Base-by-base conservation (phyloP, 2,797 vertebrate genomes). In the Enteromius anoplus region DNA sequence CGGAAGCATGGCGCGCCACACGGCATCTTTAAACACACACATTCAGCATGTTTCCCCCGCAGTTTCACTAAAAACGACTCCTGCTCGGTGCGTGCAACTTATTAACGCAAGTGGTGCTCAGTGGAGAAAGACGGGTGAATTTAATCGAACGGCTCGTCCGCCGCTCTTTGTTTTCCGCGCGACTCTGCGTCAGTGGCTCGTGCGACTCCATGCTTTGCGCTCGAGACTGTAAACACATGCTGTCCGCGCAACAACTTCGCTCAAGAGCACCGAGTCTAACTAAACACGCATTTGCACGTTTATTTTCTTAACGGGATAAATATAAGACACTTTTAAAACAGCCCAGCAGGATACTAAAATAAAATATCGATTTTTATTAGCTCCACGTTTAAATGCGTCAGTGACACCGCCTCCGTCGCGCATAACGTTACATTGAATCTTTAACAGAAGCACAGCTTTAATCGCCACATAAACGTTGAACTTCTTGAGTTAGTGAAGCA, bases 11-110 rank as follows among this genome's bases (percentile, higher is more conserved):
- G 92, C 91, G 93, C 92, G 93, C 92, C 92, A 78, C 78, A 77
- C 81, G 91, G 92, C 90, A 87, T 92, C 90, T 91, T 91, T 92
- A 91, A 92, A 92, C 91, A 85, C 92, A 91, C 73, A 75, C 92
- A 91, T 94, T 93, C 91, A 88, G 83, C 91, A n/a, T 29, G 32
- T 82, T 87, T 86, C 75, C 21, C 26, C 49, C 17, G 55, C 84
- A 75, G 47, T 75, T 84, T 60, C 40, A 53, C 21, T 51, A 26
- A 53, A 68, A 34, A 68, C 72, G 34, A 60, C 11, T 23, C 4
- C 6, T 12, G 8, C 6, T 29, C n/a, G 80, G 0, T 8, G 0
- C 34, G 47, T 53, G 6, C 8, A 53, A 45, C 12, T n/a, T 53
- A 29, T 21, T 5, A 1, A 17, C 5, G 21, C 17, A 37, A 68